Evolutionary conservation across 2,113 vertebrate species (phyloP).

Genomic region (Pampusana beccarii): DNA sequence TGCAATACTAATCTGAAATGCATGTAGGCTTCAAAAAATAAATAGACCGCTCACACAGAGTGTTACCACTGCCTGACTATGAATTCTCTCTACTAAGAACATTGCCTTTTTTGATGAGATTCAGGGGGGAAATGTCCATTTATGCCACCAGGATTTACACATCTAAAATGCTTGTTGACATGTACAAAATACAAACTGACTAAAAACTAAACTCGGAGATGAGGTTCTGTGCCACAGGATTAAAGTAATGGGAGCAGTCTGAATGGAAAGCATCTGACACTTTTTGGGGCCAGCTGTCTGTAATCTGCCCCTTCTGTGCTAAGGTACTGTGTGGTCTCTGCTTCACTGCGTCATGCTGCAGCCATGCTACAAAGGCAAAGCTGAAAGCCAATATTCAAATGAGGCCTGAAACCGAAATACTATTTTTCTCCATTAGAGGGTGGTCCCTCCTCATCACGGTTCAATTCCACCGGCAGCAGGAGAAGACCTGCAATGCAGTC

Average conservation of each 20-base stretch:
- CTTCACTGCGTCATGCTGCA: neutral
- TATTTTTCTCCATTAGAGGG: conserved; percentile 51
- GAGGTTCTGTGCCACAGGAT: neutral
- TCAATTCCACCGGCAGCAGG: conserved; percentile 50
- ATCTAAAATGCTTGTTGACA: neutral
- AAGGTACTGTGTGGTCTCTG: neutral
- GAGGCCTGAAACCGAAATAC: neutral
- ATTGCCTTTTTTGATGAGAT: neutral
- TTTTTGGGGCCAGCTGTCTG: conserved; percentile 26
- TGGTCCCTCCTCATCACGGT: conserved; percentile 36
- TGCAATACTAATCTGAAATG: conserved; percentile 11
- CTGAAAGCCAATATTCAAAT: conserved; percentile 32
- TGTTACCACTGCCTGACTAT: neutral
- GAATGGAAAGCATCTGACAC: neutral
- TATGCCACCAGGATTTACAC: neutral
- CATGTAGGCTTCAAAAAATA: neutral
- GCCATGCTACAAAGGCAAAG: conserved; percentile 19
- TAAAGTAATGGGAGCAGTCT: neutral
- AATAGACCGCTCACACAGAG: neutral
- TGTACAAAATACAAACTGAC: neutral
- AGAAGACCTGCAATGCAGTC: conserved; percentile 34
- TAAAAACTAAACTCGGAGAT: neutral
- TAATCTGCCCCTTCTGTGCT: conserved; percentile 12
- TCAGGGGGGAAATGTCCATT: neutral
- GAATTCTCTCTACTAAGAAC: neutral